These are phyloP conservation scores for Eonycteris spelaea DNA, from an alignment of 2,113 vertebrate genomes.

Conservation along the genomic window DNA sequence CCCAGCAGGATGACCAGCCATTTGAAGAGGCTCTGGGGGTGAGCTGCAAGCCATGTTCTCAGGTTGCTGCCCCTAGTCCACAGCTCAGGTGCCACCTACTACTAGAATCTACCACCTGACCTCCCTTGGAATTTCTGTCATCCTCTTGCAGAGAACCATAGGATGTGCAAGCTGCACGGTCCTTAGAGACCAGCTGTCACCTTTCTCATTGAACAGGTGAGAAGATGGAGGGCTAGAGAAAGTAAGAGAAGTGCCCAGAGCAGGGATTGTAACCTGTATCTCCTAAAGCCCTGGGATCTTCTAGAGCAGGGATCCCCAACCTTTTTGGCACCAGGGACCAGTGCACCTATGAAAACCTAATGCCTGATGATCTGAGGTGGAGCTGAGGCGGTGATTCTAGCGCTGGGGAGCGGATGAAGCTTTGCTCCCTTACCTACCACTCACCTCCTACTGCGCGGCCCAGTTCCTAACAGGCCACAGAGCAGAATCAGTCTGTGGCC, in stretches of 20 bases:
- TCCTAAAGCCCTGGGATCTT: neutral
- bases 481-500: too few species aligned
- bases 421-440: too few species aligned
- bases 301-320: neutral
- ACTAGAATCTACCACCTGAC: neutral
- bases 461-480: too few species aligned
- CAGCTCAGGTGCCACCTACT: neutral
- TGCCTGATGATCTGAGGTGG: too few species aligned
- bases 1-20: neutral
- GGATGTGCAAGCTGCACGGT: neutral
- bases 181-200: neutral
- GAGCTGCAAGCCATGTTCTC: neutral
- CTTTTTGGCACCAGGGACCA: too few species aligned
- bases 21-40: neutral
- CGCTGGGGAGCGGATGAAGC: too few species aligned
- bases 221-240: neutral
- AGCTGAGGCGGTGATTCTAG: too few species aligned
- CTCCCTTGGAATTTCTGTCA: neutral
- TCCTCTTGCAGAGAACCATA: neutral
- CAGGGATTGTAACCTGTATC: neutral
- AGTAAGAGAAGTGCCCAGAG: neutral
- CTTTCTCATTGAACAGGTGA: neutral
- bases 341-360: too few species aligned
- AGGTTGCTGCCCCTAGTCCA: too few species aligned
- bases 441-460: too few species aligned